phyloP scores from a whole-genome alignment of 2,113 vertebrate genomes.

The Poeciliopsis retropinna region DNA sequence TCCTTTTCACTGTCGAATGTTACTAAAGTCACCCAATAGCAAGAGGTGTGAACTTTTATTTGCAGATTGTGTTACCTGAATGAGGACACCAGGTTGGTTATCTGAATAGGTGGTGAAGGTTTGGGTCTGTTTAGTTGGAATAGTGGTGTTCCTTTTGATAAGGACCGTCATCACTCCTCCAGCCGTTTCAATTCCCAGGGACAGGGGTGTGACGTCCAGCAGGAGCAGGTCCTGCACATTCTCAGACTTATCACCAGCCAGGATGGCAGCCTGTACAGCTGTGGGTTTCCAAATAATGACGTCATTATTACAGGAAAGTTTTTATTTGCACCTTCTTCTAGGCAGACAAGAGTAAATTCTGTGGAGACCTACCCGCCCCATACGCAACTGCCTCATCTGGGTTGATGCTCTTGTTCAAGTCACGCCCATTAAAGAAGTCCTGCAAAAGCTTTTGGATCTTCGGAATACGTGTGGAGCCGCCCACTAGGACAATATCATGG shows the following conservation, averaged over 20 bases:
- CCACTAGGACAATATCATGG: constrained; percentile 91
- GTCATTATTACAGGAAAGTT: not conserved
- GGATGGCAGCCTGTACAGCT: constrained; percentile 92
- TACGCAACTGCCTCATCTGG: constrained; percentile 93
- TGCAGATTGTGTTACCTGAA: constrained; percentile 73
- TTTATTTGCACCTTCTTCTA: not conserved
- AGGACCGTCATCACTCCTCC: constrained; percentile 92
- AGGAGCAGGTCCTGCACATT: constrained; percentile 92
- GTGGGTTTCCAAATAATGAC: constrained; percentile 35
- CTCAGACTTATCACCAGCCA: constrained; percentile 93
- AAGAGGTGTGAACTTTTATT: constrained; percentile 2
- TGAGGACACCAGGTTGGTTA: constrained; percentile 91
- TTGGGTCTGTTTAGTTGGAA: constrained; percentile 93
- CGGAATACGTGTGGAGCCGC: constrained; percentile 92
- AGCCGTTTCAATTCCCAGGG: constrained; percentile 89
- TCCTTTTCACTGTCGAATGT: too few species aligned
- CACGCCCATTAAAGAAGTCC: constrained; percentile 90
- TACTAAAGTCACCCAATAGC: too few species aligned
- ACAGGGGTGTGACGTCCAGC: constrained; percentile 89
- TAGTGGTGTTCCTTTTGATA: constrained; percentile 94
- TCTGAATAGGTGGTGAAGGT: constrained; percentile 93
- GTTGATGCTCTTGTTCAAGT: constrained; percentile 94
- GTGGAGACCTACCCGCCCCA: constrained; percentile 80
- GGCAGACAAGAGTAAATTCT: not conserved
- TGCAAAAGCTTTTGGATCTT: constrained; percentile 92